Evolutionary conservation across 1,140 invertebrate genomes (phyloP).

Genomic region (Drosophila prosaltans): DNA sequence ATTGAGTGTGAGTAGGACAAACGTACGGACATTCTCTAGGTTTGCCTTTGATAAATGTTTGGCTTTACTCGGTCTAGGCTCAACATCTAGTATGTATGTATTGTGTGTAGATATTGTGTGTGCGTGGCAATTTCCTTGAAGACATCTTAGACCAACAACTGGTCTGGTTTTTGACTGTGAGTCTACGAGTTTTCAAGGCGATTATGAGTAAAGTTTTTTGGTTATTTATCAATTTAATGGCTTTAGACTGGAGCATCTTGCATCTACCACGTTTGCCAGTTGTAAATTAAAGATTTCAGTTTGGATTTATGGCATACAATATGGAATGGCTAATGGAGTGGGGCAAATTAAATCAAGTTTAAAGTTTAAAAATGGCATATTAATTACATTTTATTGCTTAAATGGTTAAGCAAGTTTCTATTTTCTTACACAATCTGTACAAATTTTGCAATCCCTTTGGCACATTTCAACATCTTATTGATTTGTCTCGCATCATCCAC

Average conservation of each 20-base stretch:
- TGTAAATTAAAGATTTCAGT: conserved; percentile 67
- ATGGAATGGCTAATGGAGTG: neutral
- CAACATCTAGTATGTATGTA: neutral
- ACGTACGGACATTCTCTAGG: conserved; percentile 22
- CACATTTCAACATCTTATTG: conserved; percentile 40
- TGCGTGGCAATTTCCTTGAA: conserved; percentile 11
- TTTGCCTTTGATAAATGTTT: conserved; percentile 71
- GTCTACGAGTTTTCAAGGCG: conserved; percentile 40
- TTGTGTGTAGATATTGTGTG: neutral
- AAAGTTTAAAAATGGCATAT: neutral
- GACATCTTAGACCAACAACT: neutral
- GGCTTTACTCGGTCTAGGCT: conserved; percentile 26
- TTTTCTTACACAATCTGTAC: no score
- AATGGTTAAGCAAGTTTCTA: neutral
- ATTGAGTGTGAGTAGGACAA: no score
- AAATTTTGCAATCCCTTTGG: conserved; percentile 8
- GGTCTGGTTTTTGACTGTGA: conserved; percentile 21
- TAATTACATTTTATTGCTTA: neutral
- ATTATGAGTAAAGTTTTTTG: conserved; percentile 80
- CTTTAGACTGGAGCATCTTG: conserved; percentile 45
- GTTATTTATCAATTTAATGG: conserved; percentile 81
- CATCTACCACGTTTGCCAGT: conserved; percentile 25
- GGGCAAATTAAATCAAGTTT: conserved; percentile 13
- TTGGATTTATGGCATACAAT: conserved; percentile 65
- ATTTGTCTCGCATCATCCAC: conserved; percentile 59